Evolutionary conservation across 2,797 vertebrate genomes (phyloP), one percentile per base, ranked within the genome.

Genomic region (Aythya fuligula): DNA sequence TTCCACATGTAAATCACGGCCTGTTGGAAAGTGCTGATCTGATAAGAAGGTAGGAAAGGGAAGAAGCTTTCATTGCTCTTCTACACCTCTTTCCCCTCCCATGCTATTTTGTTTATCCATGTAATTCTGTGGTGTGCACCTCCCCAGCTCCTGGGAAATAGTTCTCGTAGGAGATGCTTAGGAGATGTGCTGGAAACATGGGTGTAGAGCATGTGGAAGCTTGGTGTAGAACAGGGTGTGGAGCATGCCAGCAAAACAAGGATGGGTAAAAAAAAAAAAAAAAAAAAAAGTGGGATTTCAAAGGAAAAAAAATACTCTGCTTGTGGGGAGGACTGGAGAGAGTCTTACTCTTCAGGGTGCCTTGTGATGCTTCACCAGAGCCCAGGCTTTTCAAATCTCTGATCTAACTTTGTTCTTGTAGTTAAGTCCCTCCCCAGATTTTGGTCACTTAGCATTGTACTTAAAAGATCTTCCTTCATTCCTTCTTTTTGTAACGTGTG

Each of bases 71-170:
- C 15, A 39, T 36, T 41, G 38, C 32, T 83, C 11, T 85, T 66
- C 45, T 61, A 8, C 32, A 58, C 51, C 4, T 84, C 74, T 66
- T 76, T 91, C 24, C 24, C 49, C 24, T 77, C 70, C 24, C 28
- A 5, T 28, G 30, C 36, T 51, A 61, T 45, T 65, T 87, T 81
- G 27, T 89, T 89, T 85, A 15, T 39, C 49, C 16, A 7, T n/a
- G 13, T 84, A 60, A 47, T 62, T 36, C 54, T 82, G 36, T 90
- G 53, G 65, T 80, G 51, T 77, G 72, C n/a, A 89, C 86, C 21
- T 60, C 62, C 36, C 17, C 47, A 54, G 70, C 75, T 93, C 76
- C 87, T 94, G 87, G 78, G 78, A 95, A 87, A 78, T 95, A 94
- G 6, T 95, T 94, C 83, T 80, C 72, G 43, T 69, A 75, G 69